phyloP scores from a whole-genome alignment of 1,140 invertebrate species.

The Anastrepha obliqua region DNA sequence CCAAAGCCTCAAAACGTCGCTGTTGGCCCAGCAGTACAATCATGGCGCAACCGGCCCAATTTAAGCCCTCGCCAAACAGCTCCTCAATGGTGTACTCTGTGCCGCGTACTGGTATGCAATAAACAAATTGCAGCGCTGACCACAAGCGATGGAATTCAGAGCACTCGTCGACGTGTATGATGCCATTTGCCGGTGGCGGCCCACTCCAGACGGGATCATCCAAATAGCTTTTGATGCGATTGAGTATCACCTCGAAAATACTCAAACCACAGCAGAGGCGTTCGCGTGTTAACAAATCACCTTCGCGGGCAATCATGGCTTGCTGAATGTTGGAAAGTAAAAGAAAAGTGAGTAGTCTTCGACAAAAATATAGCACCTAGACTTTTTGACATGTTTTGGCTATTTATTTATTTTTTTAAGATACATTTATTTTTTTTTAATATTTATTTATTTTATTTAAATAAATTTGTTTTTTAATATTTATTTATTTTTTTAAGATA shows the following conservation, averaged over 20 bases:
- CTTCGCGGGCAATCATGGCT: constrained; percentile 93
- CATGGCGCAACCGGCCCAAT: constrained; percentile 99
- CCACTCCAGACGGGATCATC: constrained; percentile 95
- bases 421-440: too few species aligned
- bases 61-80: constrained; percentile 97
- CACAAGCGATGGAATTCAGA: constrained; percentile 97
- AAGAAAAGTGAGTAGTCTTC: background rate
- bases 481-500: too few species aligned
- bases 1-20: constrained; percentile 96
- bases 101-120: constrained; percentile 97
- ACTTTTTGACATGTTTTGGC: too few species aligned
- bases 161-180: constrained; percentile 98
- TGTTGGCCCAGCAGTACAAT: constrained; percentile 98
- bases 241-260: constrained; percentile 96
- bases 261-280: constrained; percentile 98
- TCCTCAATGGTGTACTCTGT: constrained; percentile 98
- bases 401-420: too few species aligned
- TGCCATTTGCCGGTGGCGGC: constrained; percentile 90
- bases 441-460: too few species aligned
- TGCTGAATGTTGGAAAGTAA: constrained; percentile 76
- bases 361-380: too few species aligned
- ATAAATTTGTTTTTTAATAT: too few species aligned
- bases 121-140: constrained; percentile 99
- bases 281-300: constrained; percentile 96
- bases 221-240: constrained; percentile 88